Evolutionary conservation across 2,888 invertebrate species (phyloP).

Genomic region (Galerucella pusilla): DNA sequence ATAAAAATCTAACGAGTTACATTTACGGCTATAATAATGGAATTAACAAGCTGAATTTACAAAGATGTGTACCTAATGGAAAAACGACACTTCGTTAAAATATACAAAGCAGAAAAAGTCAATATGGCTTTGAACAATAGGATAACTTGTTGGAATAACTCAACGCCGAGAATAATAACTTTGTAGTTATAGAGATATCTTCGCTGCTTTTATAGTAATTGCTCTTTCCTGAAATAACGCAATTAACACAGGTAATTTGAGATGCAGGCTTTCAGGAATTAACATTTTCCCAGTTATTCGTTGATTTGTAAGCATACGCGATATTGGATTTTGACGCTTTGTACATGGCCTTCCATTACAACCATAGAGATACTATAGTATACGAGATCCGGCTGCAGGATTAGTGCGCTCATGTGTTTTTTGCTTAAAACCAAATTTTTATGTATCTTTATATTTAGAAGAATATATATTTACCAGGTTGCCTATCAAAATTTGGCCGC

Average conservation of each 20-base stretch:
- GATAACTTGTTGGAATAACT: slow-evolving; percentile 26
- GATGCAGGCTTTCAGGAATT: not conserved
- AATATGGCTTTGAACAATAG: slow-evolving; percentile 30
- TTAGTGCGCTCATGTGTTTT: too few relatives aligned
- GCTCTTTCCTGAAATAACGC: not conserved
- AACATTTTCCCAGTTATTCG: not conserved
- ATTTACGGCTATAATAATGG: slow-evolving; percentile 27
- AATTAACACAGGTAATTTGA: not conserved
- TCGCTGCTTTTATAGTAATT: not conserved
- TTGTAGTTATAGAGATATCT: not conserved
- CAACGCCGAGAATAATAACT: not conserved
- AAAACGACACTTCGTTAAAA: slow-evolving; percentile 31
- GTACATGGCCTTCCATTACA: too few relatives aligned
- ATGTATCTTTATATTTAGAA: too few relatives aligned
- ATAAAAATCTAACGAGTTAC: slow-evolving; percentile 36
- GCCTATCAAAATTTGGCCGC: too few relatives aligned
- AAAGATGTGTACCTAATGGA: slow-evolving; percentile 25
- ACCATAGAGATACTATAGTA: too few relatives aligned
- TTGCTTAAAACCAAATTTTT: too few relatives aligned
- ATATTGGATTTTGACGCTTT: too few relatives aligned
- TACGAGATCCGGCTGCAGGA: too few relatives aligned
- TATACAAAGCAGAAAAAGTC: slow-evolving; percentile 22
- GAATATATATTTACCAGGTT: too few relatives aligned
- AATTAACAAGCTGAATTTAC: slow-evolving; percentile 36
- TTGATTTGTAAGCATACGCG: too few relatives aligned